Evolutionary conservation across 2,888 invertebrate species (phyloP).

Genomic region (Eupithecia tripunctaria): DNA sequence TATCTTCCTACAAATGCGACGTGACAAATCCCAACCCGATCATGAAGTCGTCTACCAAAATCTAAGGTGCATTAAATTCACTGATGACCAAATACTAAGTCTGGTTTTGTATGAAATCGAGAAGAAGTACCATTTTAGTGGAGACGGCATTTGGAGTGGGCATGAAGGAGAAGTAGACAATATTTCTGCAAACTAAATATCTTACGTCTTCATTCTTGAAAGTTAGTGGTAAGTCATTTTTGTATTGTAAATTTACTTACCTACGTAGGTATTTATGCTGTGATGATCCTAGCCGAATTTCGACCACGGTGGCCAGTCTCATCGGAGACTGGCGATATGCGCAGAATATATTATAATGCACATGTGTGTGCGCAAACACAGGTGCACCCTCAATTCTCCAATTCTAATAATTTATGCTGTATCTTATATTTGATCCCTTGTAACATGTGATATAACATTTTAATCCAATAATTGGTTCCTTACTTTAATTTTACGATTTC

Average conservation of each 20-base stretch:
- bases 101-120: conserved; percentile 89
- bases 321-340: too few species aligned
- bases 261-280: too few species aligned
- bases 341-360: too few species aligned
- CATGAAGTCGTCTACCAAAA: conserved; percentile 57
- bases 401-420: not conserved
- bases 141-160: conserved; percentile 88
- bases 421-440: too few species aligned
- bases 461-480: too few species aligned
- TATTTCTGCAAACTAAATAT: conserved; percentile 26
- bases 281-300: too few species aligned
- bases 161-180: conserved; percentile 58
- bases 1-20: conserved; percentile 51
- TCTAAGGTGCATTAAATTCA: conserved; percentile 59
- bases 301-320: too few species aligned
- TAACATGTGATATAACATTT: too few species aligned
- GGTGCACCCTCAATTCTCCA: too few species aligned
- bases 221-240: not conserved
- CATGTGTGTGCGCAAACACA: too few species aligned
- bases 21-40: conserved; percentile 35
- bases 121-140: conserved; percentile 88
- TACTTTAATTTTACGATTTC: too few species aligned
- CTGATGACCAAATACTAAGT: conserved; percentile 84
- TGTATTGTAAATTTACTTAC: too few species aligned
- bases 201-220: not conserved